Evolutionary conservation across 2,888 invertebrate species (phyloP), one percentile per base, ranked within the genome.

Genomic region (Drosophila putrida): DNA sequence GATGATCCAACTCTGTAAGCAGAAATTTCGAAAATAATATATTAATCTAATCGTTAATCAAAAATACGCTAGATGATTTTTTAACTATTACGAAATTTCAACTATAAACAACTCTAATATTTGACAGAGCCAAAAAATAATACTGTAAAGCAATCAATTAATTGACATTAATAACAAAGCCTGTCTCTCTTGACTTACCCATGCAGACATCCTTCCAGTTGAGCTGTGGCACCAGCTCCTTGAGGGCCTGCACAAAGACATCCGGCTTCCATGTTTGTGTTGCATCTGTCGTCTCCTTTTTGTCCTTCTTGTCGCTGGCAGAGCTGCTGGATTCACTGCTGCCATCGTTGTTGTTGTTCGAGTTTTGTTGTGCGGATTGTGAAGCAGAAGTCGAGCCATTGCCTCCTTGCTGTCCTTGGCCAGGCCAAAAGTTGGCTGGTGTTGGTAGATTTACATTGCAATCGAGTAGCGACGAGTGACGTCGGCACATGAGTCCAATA

Each of bases 151-250:
- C 20, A 54, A 44, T 9, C 8, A 4, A 39, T 4, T 4, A 25
- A 47, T 28, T 58, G 47, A 46, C 55, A 36, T 11, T 27, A 36
- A 13, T 57, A 44, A 8, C 31, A 31, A 31, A 6, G 31, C 31
- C n/a, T 1, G 20, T 20, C 5, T 10, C 9, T 11, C 6, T n/a
- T n/a, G 2, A 43, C 54, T 69, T 78, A 93, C 98, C 97, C 71
- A 95, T 93, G 77, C 98, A 96, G 0, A 99, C 97, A 90, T 98
- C 98, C 90, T 96, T 96, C 98, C 99, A 99, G 83, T 96, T 96
- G 67, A 99, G 93, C 89, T 95, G 96, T 1, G 97, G 95, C 76
- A 96, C 96, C 75, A 97, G 93, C 91, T 98, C 98, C 91, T 97
- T 97, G 28, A 98, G 93, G n/a, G 97, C 96, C 91, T 97, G 97